Base-by-base conservation (phyloP, 2,888 invertebrate species). In the Agrotis puta region DNA sequence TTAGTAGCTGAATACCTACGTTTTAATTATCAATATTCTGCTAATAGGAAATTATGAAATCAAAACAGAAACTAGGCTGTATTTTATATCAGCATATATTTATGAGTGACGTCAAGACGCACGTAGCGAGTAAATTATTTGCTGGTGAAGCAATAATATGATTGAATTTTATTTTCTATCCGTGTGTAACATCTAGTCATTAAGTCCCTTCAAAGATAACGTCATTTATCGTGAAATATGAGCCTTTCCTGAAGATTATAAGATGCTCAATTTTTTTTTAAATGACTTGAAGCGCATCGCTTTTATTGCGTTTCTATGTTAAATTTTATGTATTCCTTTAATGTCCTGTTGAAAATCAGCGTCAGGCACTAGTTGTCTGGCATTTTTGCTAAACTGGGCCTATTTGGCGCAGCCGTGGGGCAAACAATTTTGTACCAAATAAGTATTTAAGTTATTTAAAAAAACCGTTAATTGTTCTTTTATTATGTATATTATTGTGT, bases 11-110 rank as follows among this genome's bases (percentile, higher is more conserved):
- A 74, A 74, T 73, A 53, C 64, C 57, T 73, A 72, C 54, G 18
- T 16, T 43, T 51, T 54, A 39, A 59, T 45, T 43, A 65, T 73
- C 51, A 53, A 47, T 50, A 74, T 54, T 73, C 45, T 58, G 68
- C 68, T 63, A 11, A 64, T 53, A 58, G 18, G 22, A 39, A 54
- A 70, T 79, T 70, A 66, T 75, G 70, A 79, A 79, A 74, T 67
- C 43, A 24, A 51, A 64, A 56, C 69, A 53, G 66, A 61, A 70
- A 66, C 61, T 75, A 67, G 70, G 75, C 70, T 79, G 58, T 64
- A 45, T 70, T 64, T 56, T 33, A 64, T 54, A 64, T 77, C 77
- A 77, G 79, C 79, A 75, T 45, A 51, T 50, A 62, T 72, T 22
- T 39, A 56, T 66, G 51, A 4, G 48, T 79, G 64, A 75, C 54